These are phyloP conservation scores for Trachythela sp. DNA, from an alignment of 64 coral and sea anemone species.

Conservation along the genomic window DNA sequence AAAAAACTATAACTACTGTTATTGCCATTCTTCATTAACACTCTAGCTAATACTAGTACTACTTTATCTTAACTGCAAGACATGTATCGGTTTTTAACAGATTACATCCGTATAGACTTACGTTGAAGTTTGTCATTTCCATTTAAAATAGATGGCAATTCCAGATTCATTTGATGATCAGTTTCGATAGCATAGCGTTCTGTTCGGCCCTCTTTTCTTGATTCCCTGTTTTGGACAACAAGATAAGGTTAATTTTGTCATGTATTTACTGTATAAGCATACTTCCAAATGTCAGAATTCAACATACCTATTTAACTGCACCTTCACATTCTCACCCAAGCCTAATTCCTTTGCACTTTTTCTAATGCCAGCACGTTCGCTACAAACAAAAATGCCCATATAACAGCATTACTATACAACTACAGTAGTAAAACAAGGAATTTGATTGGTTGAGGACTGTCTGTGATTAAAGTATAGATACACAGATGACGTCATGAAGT, in stretches of 20 bases:
- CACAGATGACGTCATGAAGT: neutral
- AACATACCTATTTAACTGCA: conserved; percentile 1
- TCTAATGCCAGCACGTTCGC: conserved; percentile 5
- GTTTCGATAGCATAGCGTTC: conserved; percentile 33
- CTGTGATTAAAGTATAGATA: too few relatives aligned
- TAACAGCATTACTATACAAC: neutral
- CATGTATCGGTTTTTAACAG: too few relatives aligned
- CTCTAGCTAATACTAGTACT: too few relatives aligned
- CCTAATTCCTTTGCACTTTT: neutral
- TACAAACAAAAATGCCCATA: neutral
- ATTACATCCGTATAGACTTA: neutral
- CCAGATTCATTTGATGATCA: conserved; percentile 30
- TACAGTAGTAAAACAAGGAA: neutral
- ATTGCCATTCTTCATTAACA: too few relatives aligned
- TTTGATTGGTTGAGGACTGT: too few relatives aligned
- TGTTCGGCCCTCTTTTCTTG: neutral
- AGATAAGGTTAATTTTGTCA: neutral
- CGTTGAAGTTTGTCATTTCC: conserved; percentile 49
- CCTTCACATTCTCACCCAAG: neutral
- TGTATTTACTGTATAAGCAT: too few relatives aligned
- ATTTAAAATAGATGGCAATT: conserved; percentile 36
- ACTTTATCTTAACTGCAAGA: too few relatives aligned
- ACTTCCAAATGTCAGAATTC: too few relatives aligned
- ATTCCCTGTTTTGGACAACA: conserved; percentile 11
- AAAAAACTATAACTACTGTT: neutral